A percentile compares a stretch with the other conserved stretches of the same genome.
Evolutionary conservation across 2,888 invertebrate species (phyloP).

Genomic region (Dryobota labecula): DNA sequence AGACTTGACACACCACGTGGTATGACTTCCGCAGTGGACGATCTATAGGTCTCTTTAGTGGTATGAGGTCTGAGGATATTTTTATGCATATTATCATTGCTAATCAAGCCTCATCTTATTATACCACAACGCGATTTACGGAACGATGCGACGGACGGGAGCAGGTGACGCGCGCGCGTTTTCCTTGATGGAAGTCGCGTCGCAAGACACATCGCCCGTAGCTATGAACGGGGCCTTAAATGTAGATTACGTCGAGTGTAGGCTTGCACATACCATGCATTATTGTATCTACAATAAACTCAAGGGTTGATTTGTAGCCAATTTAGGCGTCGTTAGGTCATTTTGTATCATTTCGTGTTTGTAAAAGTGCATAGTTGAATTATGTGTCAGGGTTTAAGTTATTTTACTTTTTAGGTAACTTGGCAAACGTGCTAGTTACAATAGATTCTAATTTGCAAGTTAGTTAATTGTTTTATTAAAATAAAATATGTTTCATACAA

Average conservation of each 20-base stretch:
- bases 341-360: too few relatives aligned
- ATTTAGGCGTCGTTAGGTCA: neutral
- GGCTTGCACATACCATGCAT: neutral
- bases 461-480: neutral
- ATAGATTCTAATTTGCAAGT: too few relatives aligned
- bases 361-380: neutral
- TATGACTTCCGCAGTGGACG: too few relatives aligned
- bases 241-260: neutral
- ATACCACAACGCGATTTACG: too few relatives aligned
- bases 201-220: neutral
- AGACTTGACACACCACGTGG: too few relatives aligned
- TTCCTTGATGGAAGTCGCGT: too few relatives aligned
- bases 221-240: neutral
- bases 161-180: neutral
- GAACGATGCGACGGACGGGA: neutral
- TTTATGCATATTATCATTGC: too few relatives aligned
- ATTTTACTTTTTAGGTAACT: neutral
- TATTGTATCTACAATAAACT: neutral
- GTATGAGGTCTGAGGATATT: too few relatives aligned
- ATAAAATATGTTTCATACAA: neutral
- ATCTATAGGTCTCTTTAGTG: too few relatives aligned
- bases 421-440: neutral
- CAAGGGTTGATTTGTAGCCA: too few relatives aligned
- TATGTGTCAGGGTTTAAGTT: neutral
- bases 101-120: too few relatives aligned